phyloP scores from a whole-genome alignment of 2,797 vertebrate genomes.

The Sciurus vulgaris region DNA sequence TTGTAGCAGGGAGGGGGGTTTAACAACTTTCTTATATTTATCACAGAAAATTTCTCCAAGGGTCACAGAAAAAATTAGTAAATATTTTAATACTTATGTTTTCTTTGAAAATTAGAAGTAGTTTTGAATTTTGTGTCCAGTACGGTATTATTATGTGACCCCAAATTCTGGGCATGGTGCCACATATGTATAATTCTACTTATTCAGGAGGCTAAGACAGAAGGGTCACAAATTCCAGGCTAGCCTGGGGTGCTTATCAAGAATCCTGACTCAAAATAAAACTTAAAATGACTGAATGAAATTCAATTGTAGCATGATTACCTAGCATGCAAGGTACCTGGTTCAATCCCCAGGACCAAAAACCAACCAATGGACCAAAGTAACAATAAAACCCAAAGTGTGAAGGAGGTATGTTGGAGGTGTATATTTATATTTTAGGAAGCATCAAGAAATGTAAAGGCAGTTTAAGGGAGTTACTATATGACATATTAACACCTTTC shows the following conservation, averaged over 20 bases:
- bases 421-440: background rate
- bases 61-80: background rate
- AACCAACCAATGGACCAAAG: background rate
- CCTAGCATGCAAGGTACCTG: background rate
- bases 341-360: background rate
- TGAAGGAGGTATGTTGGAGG: background rate
- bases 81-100: background rate
- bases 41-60: background rate
- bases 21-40: background rate
- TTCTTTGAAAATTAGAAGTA: background rate
- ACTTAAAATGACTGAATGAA: background rate
- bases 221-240: background rate
- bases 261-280: background rate
- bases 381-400: background rate
- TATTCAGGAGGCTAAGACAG: background rate
- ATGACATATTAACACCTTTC: background rate
- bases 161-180: too few species aligned
- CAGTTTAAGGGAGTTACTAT: background rate
- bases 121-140: background rate
- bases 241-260: background rate
- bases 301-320: background rate
- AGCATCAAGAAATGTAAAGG: background rate
- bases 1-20: background rate
- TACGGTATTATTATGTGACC: background rate
- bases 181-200: background rate